Evolutionary conservation across 2,888 invertebrate species (phyloP), one percentile per base, ranked within the genome.

Genomic region (Xanthia togata): DNA sequence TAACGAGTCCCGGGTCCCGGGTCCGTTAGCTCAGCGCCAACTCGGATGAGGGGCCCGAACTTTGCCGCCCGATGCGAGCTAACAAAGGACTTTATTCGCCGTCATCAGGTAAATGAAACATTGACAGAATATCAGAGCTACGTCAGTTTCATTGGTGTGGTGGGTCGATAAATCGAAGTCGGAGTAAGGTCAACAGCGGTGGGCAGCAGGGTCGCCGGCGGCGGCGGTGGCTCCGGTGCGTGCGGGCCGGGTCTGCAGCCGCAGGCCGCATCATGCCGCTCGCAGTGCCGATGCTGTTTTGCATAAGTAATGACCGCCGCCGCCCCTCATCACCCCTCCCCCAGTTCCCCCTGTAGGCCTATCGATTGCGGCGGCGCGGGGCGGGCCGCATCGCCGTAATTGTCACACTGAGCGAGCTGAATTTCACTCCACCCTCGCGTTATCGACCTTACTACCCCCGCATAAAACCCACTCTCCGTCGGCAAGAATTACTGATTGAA

Each of bases 341-440:
- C 93, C 97, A 97, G 96, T 67, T 97, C 96, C 94, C 97, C 97
- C 90, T 97, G 97, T 94, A 98, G 97, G 87, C 97, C 97, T 91
- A 98, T 97, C 88, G 98, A 98, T 95, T 98, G 97, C 94, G 97
- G 95, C 94, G 97, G 97, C 91, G 97, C 92, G 97, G 96, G 95
- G 96, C 95, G 95, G 94, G 95, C 95, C 94, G 95, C 95, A 95
- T 93, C 94, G 95, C 93, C 95, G 95, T 96, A 96, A 96, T 96
- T 96, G 96, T 96, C 96, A 96, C 96, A 96, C 94, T 93, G 94
- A 95, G 93, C 94, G 92, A 94, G 91, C 94, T 94, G 92, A 93
- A 93, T 93, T 93, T 92, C 91, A 90, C 92, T 93, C 93, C 91
- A 91, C 91, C 93, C 94, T 90, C 90, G 84, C 91, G 91, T 92